phyloP scores from a whole-genome alignment of 1,140 invertebrate species.

The Leucophenga varia region DNA sequence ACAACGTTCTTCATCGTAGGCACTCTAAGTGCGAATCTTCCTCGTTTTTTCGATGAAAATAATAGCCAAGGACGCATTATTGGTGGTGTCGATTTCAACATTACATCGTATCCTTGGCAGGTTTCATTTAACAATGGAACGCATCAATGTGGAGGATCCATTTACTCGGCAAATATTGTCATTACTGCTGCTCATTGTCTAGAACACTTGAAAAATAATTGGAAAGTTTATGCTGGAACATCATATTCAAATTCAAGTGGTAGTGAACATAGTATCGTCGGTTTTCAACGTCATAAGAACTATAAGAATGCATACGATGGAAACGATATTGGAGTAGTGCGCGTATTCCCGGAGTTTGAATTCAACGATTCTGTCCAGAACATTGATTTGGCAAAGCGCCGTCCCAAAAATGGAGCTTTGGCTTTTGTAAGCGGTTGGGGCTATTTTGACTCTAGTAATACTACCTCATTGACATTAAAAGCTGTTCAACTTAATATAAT shows the following conservation, averaged over 20 bases:
- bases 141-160: conserved; percentile 63
- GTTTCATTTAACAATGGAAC: conserved; percentile 42
- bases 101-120: conserved; percentile 38
- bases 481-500: conserved; percentile 35
- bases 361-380: conserved; percentile 21
- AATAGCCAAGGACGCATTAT: no score
- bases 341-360: conserved; percentile 28
- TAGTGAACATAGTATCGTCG: conserved; percentile 27
- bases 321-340: conserved; percentile 50
- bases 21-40: no score
- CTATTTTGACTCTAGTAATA: conserved; percentile 27
- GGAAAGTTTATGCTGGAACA: conserved; percentile 41
- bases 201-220: conserved; percentile 29
- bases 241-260: conserved; percentile 39
- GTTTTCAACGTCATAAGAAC: conserved; percentile 40
- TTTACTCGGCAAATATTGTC: conserved; percentile 59
- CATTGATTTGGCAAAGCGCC: conserved; percentile 26
- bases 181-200: conserved; percentile 65
- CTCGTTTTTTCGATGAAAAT: no score
- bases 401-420: conserved; percentile 26
- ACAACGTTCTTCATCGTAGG: no score
- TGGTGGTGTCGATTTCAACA: no score
- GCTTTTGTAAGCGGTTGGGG: conserved; percentile 59
- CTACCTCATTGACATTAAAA: conserved; percentile 23
- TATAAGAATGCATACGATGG: conserved; percentile 41